These are phyloP conservation scores for Drosophila setosimentum DNA, from an alignment of 2,888 invertebrate genomes.

Conservation along the genomic window DNA sequence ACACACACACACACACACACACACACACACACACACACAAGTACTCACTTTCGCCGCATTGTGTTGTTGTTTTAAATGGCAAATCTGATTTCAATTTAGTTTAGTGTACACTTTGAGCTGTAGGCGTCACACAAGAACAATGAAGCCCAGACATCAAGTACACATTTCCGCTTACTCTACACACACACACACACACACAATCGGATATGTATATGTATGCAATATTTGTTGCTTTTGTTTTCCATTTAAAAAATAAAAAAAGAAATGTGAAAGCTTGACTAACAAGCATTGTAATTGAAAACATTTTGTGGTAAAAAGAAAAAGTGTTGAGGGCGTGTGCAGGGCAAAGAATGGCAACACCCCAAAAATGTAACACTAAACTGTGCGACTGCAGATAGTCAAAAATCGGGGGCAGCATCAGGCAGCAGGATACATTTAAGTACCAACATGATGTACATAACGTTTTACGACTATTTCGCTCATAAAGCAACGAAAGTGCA, in stretches of 20 bases:
- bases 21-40: background rate
- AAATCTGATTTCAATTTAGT: conserved; percentile 50
- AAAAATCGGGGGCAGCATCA: conserved; percentile 47
- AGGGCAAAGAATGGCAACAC: background rate
- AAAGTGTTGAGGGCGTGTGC: background rate
- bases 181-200: conserved; percentile 8
- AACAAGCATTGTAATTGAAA: conserved; percentile 45
- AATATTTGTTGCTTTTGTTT: conserved; percentile 30
- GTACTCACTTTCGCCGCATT: conserved; percentile 44
- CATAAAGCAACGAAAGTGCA: conserved; percentile 75
- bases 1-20: conserved; percentile 4
- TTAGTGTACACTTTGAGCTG: conserved; percentile 37
- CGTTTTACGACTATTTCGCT: conserved; percentile 69
- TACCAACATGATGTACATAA: conserved; percentile 72
- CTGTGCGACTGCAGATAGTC: conserved; percentile 20
- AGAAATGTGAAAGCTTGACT: conserved; percentile 26
- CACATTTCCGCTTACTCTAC: conserved; percentile 34
- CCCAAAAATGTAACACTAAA: conserved; percentile 13
- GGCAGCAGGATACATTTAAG: conserved; percentile 60
- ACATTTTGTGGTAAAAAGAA: conserved; percentile 30
- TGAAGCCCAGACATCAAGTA: conserved; percentile 36
- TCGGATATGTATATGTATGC: conserved; percentile 6
- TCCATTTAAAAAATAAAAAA: conserved; percentile 23
- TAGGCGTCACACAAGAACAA: conserved; percentile 33
- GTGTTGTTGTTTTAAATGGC: conserved; percentile 49